Evolutionary conservation across 2,888 invertebrate genomes (phyloP).

Genomic region (Frankliniella intonsa): DNA sequence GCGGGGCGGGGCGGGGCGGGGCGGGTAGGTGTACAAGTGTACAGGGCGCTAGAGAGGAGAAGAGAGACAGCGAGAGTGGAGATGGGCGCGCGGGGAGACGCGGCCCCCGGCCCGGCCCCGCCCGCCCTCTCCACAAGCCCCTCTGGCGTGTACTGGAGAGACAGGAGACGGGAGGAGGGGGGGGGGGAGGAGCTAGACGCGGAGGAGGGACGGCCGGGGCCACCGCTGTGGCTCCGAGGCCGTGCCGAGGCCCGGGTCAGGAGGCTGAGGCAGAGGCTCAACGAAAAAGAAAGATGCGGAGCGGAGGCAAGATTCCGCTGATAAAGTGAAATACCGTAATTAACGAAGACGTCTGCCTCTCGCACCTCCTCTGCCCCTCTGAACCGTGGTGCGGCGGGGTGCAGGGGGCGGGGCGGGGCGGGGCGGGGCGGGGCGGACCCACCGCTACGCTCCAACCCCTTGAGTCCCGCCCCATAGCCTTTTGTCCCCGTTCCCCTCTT

Average conservation of each 20-base stretch:
- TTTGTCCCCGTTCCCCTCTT: background rate
- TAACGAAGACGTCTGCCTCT: background rate
- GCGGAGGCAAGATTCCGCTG: background rate
- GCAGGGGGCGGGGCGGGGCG: background rate
- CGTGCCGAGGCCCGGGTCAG: background rate
- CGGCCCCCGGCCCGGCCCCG: no score
- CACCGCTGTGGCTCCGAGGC: background rate
- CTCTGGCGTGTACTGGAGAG: no score
- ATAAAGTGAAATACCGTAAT: conserved; percentile 18
- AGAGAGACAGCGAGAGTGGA: no score
- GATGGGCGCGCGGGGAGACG: no score
- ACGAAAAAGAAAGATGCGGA: background rate
- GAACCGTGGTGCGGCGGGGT: background rate
- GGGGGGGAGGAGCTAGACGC: no score
- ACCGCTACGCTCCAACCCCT: background rate
- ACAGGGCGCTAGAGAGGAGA: no score
- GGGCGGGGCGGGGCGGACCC: no score
- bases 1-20: no score
- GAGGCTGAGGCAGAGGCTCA: background rate
- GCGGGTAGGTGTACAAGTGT: no score
- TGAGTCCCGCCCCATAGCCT: background rate
- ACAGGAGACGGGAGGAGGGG: no score
- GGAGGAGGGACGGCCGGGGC: background rate
- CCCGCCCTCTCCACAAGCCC: no score
- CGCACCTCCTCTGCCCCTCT: background rate